phyloP scores from a whole-genome alignment of 1,140 invertebrate genomes.

The Panulirus ornatus region DNA sequence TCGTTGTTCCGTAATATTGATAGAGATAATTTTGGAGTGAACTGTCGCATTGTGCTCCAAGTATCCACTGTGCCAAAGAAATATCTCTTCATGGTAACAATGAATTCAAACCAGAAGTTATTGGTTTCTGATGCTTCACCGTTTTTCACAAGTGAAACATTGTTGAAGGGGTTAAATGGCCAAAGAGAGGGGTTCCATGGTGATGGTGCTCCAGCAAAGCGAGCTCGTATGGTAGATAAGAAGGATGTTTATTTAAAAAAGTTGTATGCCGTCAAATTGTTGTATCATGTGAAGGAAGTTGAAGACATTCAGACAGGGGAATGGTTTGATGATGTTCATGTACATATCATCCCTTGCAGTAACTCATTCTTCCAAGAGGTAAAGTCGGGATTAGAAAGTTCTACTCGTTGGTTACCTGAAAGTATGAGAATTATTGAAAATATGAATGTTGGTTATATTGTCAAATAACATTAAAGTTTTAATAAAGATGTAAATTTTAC shows the following conservation, averaged over 20 bases:
- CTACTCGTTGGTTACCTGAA: slow-evolving; percentile 20
- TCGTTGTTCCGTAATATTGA: slow-evolving; percentile 55
- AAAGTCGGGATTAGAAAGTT: slow-evolving; percentile 23
- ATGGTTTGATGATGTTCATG: slow-evolving; percentile 52
- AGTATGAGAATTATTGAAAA: slow-evolving; percentile 39
- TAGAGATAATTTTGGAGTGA: slow-evolving; percentile 63
- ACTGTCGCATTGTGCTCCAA: slow-evolving; percentile 50
- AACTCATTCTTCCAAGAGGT: slow-evolving; percentile 34
- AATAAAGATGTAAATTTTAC: too few relatives aligned
- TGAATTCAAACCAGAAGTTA: slow-evolving; percentile 61
- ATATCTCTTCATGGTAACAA: slow-evolving; percentile 57
- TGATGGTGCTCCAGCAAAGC: not conserved
- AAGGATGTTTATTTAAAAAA: not conserved
- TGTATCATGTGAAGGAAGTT: slow-evolving; percentile 43
- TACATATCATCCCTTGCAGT: slow-evolving; percentile 61
- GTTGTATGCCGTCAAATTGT: slow-evolving; percentile 43
- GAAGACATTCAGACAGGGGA: slow-evolving; percentile 47
- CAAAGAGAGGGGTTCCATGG: not conserved
- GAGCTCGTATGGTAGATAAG: not conserved
- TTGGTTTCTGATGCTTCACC: slow-evolving; percentile 5
- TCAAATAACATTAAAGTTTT: slow-evolving; percentile 25
- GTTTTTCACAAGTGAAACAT: not conserved
- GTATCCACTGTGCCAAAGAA: slow-evolving; percentile 15
- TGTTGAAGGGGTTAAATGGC: not conserved
- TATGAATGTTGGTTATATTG: slow-evolving; percentile 48